phyloP scores from a whole-genome alignment of 2,888 invertebrate species.

The Mimachlamys varia region DNA sequence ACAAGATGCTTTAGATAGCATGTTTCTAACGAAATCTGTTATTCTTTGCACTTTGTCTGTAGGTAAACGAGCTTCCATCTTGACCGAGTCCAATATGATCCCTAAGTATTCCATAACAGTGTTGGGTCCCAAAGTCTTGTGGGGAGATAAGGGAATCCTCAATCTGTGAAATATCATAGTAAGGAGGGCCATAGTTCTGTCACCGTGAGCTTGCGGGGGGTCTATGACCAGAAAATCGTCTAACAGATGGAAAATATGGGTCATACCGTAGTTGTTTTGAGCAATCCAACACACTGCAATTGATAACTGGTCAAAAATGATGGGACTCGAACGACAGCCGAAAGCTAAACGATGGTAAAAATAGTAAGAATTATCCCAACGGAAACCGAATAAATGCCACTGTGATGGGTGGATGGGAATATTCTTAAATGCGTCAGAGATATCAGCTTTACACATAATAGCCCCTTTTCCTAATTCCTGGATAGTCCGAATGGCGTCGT shows the following conservation, averaged over 20 bases:
- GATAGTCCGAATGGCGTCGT: constrained; percentile 54
- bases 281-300: constrained; percentile 55
- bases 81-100: constrained; percentile 29
- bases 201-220: constrained; percentile 36
- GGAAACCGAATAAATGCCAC: constrained; percentile 48
- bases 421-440: constrained; percentile 51
- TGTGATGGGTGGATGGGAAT: constrained; percentile 48
- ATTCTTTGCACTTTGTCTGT: constrained; percentile 51
- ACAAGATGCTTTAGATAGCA: constrained; percentile 9
- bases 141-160: constrained; percentile 44
- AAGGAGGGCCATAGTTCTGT: constrained; percentile 53
- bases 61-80: constrained; percentile 51
- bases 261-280: constrained; percentile 48
- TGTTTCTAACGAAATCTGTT: neutral
- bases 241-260: constrained; percentile 51
- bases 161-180: constrained; percentile 48
- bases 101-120: constrained; percentile 45
- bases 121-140: constrained; percentile 40
- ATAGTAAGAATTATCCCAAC: constrained; percentile 52
- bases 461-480: constrained; percentile 41
- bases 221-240: constrained; percentile 56
- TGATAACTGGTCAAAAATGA: constrained; percentile 51
- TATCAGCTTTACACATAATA: constrained; percentile 55
- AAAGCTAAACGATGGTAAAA: constrained; percentile 47
- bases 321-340: constrained; percentile 50